Conservation (phyloP, 2,113 vertebrate genomes). For the Lucifuga dentata region DNA sequence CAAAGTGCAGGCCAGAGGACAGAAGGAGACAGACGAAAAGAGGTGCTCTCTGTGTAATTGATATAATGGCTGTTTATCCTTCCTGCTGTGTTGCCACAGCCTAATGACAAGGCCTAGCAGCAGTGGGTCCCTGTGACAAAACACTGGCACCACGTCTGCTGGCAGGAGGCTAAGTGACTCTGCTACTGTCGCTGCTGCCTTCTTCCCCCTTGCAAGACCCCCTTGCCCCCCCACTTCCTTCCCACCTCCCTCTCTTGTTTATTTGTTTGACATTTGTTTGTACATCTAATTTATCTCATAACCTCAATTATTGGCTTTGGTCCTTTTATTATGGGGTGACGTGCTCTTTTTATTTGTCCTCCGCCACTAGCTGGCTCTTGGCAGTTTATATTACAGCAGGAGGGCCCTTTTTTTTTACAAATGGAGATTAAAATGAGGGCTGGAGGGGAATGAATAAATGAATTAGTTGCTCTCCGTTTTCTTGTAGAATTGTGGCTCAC, state of each 20-base stretch:
- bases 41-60: slow-evolving; percentile 80
- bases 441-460: slow-evolving; percentile 41
- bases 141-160: slow-evolving; percentile 82
- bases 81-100: slow-evolving; percentile 83
- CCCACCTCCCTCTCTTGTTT: slow-evolving; percentile 68
- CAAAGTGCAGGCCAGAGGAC: slow-evolving; percentile 54
- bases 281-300: slow-evolving; percentile 68
- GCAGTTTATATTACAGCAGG: slow-evolving; percentile 32
- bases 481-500: slow-evolving; percentile 44
- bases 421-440: slow-evolving; percentile 65
- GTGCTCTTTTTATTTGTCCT: slow-evolving; percentile 55
- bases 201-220: slow-evolving; percentile 58
- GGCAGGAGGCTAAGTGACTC: slow-evolving; percentile 86
- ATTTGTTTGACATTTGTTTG: slow-evolving; percentile 77
- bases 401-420: slow-evolving; percentile 57
- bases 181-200: slow-evolving; percentile 71
- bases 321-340: slow-evolving; percentile 45
- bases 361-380: slow-evolving; percentile 54
- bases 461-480: slow-evolving; percentile 52
- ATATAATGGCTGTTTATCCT: slow-evolving; percentile 88
- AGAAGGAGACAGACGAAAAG: slow-evolving; percentile 51
- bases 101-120: slow-evolving; percentile 85
- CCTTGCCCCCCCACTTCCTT: slow-evolving; percentile 30
- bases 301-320: slow-evolving; percentile 63
- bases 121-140: slow-evolving; percentile 85